A percentile compares a stretch with the other conserved stretches of the same genome.
phyloP scores from a whole-genome alignment of 2,888 invertebrate genomes.

The Crossocerus cetratus region DNA sequence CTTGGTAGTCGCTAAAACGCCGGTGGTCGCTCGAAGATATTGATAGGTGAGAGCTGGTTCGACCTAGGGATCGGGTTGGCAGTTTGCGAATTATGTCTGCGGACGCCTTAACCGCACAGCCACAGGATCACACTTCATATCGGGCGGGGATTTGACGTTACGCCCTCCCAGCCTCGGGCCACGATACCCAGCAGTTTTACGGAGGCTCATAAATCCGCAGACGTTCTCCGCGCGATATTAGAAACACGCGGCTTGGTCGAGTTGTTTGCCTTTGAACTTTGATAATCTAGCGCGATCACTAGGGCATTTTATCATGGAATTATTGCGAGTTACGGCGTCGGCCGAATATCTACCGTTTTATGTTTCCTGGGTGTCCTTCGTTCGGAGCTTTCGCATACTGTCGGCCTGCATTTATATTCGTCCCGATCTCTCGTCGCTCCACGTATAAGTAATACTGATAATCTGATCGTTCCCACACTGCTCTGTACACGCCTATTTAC shows the following conservation, averaged over 20 bases:
- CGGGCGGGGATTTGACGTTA: constrained; percentile 2
- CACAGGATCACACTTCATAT: constrained; percentile 15
- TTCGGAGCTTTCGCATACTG: neutral
- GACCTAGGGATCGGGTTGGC: constrained; percentile 42
- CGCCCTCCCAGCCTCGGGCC: neutral
- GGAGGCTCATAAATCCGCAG: neutral
- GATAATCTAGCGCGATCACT: neutral
- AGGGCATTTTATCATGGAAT: neutral
- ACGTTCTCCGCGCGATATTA: neutral
- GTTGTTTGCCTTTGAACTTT: neutral
- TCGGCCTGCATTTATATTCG: too few relatives aligned
- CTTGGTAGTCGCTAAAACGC: too few relatives aligned
- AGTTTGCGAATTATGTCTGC: constrained; percentile 29
- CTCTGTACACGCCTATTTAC: too few relatives aligned
- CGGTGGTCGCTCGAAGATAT: constrained; percentile 7
- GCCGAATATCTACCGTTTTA: neutral
- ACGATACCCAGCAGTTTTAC: neutral
- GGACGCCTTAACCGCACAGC: neutral
- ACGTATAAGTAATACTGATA: too few relatives aligned
- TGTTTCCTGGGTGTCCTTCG: neutral
- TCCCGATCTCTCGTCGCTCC: too few relatives aligned
- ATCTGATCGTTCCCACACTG: too few relatives aligned
- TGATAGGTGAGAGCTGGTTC: constrained; percentile 20
- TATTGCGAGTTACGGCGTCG: neutral
- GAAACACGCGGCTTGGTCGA: neutral